Percentiles rank a stretch among this genome's conserved stretches.
These are phyloP conservation scores for Pseudeuparius sepicola DNA, from an alignment of 2,888 invertebrate genomes.

Conservation along the genomic window DNA sequence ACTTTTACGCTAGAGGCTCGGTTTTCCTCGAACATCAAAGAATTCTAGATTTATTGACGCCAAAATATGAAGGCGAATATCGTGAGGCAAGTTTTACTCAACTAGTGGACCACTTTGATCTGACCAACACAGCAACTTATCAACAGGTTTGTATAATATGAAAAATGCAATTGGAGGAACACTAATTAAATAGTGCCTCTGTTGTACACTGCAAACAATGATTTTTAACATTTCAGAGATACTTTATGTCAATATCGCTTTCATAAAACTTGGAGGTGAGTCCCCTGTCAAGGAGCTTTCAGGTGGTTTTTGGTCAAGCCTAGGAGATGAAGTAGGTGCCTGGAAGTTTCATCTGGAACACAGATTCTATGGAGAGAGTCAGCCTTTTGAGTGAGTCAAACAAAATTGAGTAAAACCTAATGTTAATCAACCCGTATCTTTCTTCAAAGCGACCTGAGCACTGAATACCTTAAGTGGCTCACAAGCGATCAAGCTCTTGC, in stretches of 20 bases:
- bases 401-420: too few relatives aligned
- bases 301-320: too few relatives aligned
- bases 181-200: too few relatives aligned
- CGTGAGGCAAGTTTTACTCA: too few relatives aligned
- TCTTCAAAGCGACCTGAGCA: slow-evolving; percentile 74
- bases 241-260: slow-evolving; percentile 71
- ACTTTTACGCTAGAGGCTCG: too few relatives aligned
- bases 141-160: slow-evolving; percentile 78
- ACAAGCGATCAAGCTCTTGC: slow-evolving; percentile 74
- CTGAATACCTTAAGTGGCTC: slow-evolving; percentile 69
- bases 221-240: slow-evolving; percentile 65
- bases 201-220: slow-evolving; percentile 46
- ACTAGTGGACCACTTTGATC: slow-evolving; percentile 72
- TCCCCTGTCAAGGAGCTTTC: too few relatives aligned
- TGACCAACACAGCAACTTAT: slow-evolving; percentile 61
- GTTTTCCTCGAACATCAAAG: too few relatives aligned
- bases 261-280: slow-evolving; percentile 93
- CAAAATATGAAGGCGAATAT: too few relatives aligned
- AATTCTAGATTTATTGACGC: too few relatives aligned
- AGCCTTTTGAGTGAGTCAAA: slow-evolving; percentile 58
- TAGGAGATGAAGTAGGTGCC: slow-evolving; percentile 70
- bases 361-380: slow-evolving; percentile 87
- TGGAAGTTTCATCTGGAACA: slow-evolving; percentile 84
- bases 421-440: too few relatives aligned
- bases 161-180: too few relatives aligned